Evolutionary conservation across 2,113 vertebrate species (phyloP), one percentile per base, ranked within the genome.

Genomic region (Trichomycterus rosablanca): DNA sequence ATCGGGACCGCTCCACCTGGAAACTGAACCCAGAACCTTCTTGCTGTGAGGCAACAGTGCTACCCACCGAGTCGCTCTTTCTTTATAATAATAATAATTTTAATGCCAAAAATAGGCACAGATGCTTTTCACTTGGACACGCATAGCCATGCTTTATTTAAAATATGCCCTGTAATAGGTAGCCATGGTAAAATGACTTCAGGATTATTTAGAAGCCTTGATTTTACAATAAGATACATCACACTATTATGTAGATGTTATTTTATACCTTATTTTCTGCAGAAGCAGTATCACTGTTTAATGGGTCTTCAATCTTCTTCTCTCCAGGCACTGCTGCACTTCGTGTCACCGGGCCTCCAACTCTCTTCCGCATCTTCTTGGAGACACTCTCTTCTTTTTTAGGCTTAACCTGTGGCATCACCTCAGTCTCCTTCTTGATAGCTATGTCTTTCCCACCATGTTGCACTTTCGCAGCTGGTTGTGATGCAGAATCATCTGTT

Each of bases 331-430:
- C 85, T 2, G 84, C 77, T 3, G 86, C 71, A 79, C 95, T 98
- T 24, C 96, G 88, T 22, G 95, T 98, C 63, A 97, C 74, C 0
- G 96, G 94, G 45, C 96, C 94, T 19, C 93, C 89, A 1, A 87
- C 83, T 64, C 93, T 83, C 57, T 95, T 92, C 63, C 93, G 83
- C 3, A 78, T 85, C 70, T 91, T 89, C 0, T 80, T 76, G 45
- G 68, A 83, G 75, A 96, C 94, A 5, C 91, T 90, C 56, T 93
- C 91, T 67, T 90, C 86, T 75, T 89, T 94, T 76, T 91, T 97
- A 39, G 48, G 37, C 51, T 79, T 73, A 4, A 42, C 5, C 20
- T 72, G 78, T 1, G 66, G 18, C 49, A 83, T 94, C 87, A 71
- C 72, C 76, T 86, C 81, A 58, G 76, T 60, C 30, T 79, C 61